Base-by-base conservation (phyloP, 2,888 invertebrate species). In the Electrophaes corylata region DNA sequence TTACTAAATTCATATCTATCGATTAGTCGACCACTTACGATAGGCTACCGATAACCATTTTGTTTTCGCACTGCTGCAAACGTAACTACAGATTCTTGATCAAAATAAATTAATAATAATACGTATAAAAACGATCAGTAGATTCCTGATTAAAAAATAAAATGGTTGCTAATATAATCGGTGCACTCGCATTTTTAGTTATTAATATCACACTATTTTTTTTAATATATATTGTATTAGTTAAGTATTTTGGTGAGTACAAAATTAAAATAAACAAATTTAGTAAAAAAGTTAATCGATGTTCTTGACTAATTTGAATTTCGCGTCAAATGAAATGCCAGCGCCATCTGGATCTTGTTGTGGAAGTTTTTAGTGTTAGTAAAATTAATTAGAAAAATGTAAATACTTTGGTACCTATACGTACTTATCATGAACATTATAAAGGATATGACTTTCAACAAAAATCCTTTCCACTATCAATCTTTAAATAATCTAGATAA, bases 231-330 rank as follows among this genome's bases (percentile, higher is more conserved):
- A 78, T 71, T 1, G 50, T 84, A 1, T 62, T 88, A 5, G 73
- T 86, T 8, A 80, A 65, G 62, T 73, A 70, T 53, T 83, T 81
- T 29, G 88, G 89, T 89, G 54, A 88, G 89, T 83, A n/a, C 18
- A 4, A 18, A 10, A 29, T 10, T 2, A 1, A 10, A 10, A 29
- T 29, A 29, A 29, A 23, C 1, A 23, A 23, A 23, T 23, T 23
- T 23, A 6, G 23, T 23, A 1, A 23, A 23, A 23, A 23, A 5
- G 23, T 2, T 23, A 23, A 23, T 23, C 3, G 5, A 3, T 4
- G 6, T 35, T 6, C 6, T 29, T 16, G 4, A 8, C 8, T 46
- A 2, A 12, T 14, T 35, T 35, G 1, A 35, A 14, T 31, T 31
- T 18, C 4, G 11, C 16, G n/a, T 12, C 12, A 20, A 29, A 44